Conservation (phyloP, 53 echinoderm and acorn worm genomes). For the Temnopleurus reevesii region DNA sequence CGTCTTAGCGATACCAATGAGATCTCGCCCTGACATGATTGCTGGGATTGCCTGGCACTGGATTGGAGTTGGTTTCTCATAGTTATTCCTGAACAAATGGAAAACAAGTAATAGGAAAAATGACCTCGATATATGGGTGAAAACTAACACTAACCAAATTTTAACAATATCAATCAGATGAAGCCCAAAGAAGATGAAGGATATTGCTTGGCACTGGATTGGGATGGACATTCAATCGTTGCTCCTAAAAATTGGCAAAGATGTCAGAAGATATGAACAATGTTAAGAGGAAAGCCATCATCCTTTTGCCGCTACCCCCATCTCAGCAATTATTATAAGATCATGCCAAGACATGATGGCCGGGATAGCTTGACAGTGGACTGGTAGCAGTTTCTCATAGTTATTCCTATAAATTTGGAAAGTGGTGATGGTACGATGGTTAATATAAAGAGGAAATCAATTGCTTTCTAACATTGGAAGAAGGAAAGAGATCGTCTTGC, state of each 20-base stretch:
- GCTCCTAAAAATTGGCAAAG: too few species aligned
- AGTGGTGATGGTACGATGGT: neutral
- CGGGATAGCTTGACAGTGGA: slow-evolving; percentile 96
- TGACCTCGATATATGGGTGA: too few species aligned
- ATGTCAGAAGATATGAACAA: too few species aligned
- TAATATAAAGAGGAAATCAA: too few species aligned
- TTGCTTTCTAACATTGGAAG: slow-evolving; percentile 97
- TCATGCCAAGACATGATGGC: slow-evolving; percentile 95
- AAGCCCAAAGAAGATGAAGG: too few species aligned
- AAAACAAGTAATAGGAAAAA: neutral
- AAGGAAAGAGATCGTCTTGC: slow-evolving; percentile 91
- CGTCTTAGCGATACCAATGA: slow-evolving; percentile 94
- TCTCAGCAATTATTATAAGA: slow-evolving; percentile 92
- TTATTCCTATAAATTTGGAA: slow-evolving; percentile 68
- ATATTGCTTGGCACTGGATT: too few species aligned
- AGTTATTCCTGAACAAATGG: neutral
- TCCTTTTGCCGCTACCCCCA: slow-evolving; percentile 94
- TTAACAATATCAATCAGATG: too few species aligned
- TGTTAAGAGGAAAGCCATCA: slow-evolving; percentile 89
- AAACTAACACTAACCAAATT: too few species aligned
- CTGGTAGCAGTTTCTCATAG: slow-evolving; percentile 96
- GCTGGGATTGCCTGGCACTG: slow-evolving; percentile 84
- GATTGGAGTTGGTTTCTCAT: neutral
- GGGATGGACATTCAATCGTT: too few species aligned
- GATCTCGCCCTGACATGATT: slow-evolving; percentile 90